phyloP scores from a whole-genome alignment of 2,113 vertebrate species.

The Mesoclemmys tuberculata region DNA sequence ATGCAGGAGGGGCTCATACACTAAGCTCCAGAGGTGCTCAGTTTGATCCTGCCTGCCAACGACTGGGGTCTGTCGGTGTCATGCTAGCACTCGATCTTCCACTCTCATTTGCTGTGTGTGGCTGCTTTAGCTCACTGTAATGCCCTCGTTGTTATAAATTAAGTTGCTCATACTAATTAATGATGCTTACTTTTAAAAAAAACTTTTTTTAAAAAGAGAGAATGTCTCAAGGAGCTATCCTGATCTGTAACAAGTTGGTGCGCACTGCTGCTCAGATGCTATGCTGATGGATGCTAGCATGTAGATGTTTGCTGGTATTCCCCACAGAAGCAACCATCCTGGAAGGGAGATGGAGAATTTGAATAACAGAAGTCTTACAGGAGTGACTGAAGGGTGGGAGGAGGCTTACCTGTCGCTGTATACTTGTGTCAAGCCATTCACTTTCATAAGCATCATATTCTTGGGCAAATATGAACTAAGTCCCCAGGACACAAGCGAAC shows the following conservation, averaged over 20 bases:
- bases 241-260: background rate
- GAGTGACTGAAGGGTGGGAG: slow-evolving; percentile 34
- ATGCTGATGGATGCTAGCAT: background rate
- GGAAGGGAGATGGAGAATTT: background rate
- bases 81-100: background rate
- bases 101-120: background rate
- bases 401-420: background rate
- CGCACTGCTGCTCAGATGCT: background rate
- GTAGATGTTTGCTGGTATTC: background rate
- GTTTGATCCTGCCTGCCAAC: no score
- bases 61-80: no score
- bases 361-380: slow-evolving; percentile 36
- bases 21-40: background rate
- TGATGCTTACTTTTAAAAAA: background rate
- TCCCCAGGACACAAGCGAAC: background rate
- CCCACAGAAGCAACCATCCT: slow-evolving; percentile 6
- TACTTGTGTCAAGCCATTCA: slow-evolving; percentile 1
- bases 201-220: background rate
- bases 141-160: background rate
- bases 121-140: background rate
- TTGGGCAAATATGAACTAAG: slow-evolving; percentile 26
- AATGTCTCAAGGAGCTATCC: background rate
- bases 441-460: slow-evolving; percentile 15
- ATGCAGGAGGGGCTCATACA: no score
- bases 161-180: background rate